A percentile compares a stretch with the other conserved stretches of the same genome.
phyloP scores from a whole-genome alignment of 1,140 invertebrate species.

The Drosophila subobscura region DNA sequence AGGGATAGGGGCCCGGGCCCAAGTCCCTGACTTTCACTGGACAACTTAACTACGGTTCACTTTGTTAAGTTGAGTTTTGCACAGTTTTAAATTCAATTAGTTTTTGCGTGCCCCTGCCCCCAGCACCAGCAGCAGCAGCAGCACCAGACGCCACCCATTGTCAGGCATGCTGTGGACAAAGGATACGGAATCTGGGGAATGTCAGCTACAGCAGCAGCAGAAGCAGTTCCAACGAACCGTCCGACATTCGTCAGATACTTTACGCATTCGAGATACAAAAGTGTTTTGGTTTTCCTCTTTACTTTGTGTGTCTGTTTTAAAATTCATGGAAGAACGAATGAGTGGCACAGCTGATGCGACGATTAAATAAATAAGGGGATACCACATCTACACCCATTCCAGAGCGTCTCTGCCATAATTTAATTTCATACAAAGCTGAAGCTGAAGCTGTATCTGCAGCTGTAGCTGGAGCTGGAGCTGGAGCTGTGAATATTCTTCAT shows the following conservation, averaged over 20 bases:
- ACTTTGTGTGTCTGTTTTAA: conserved; percentile 31
- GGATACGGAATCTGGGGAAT: background rate
- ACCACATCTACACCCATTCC: conserved; percentile 5
- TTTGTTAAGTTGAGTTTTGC: conserved; percentile 78
- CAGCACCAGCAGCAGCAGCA: no score
- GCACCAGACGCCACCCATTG: conserved; percentile 25
- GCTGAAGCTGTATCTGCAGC: no score
- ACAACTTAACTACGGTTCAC: conserved; percentile 70
- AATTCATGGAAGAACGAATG: conserved; percentile 46
- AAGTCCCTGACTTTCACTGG: conserved; percentile 41
- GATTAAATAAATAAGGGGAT: conserved; percentile 76
- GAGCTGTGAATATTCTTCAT: conserved; percentile 18
- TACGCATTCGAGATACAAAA: conserved; percentile 53
- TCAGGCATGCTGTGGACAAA: conserved; percentile 21
- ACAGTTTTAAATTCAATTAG: conserved; percentile 82
- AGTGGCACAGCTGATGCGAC: conserved; percentile 56
- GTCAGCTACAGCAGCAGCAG: conserved; percentile 6
- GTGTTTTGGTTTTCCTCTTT: conserved; percentile 2
- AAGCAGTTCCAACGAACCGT: conserved; percentile 25
- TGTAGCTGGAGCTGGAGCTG: background rate
- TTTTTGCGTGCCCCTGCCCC: conserved; percentile 65
- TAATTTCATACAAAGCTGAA: conserved; percentile 43
- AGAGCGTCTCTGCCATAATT: conserved; percentile 58
- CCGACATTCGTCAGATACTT: conserved; percentile 55
- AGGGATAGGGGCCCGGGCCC: background rate